Base-by-base conservation (phyloP, 2,113 vertebrate genomes). In the Boleophthalmus pectinirostris region DNA sequence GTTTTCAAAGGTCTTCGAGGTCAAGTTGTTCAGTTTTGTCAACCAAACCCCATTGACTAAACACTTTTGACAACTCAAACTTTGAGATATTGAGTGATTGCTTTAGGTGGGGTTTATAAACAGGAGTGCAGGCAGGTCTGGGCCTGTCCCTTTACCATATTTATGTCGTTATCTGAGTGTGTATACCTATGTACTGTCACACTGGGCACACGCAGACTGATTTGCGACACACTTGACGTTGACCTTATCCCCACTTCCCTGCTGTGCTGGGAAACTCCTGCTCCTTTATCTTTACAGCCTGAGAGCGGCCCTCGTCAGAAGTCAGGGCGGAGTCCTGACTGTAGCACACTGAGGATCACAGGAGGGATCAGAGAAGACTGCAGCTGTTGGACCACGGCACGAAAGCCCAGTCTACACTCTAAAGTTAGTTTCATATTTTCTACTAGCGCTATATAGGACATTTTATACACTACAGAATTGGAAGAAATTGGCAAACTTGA, bases 251-350 rank as follows among this genome's bases (percentile, higher is more conserved):
- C 74, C 49, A 74, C 73, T 88, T 85, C 84, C 67, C 80, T 58
- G 56, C 78, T 80, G 73, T 71, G 84, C 85, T 89, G 90, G 92
- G 90, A 87, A 92, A 89, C 90, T 91, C 91, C 90, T 87, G 85
- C 75, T 77, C 83, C 90, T 92, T 92, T 91, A 92, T 92, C 91
- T 91, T 90, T 91, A 89, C 82, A 80, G 89, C 91, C 87, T 90
- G 65, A 18, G 77, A 90, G 80, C 75, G 78, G 80, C 72, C 77
- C 77, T 79, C 58, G 14, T 89, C 79, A 87, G 84, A 74, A 80
- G 70, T 64, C 29, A 71, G 77, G 88, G 87, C 70, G 89, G 85
- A 87, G 89, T 85, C 70, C 68, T 61, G 65, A 57, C 69, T 73
- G 71, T 73, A 75, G 86, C 63, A 79, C 88, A 87, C 83, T 76